Conservation (phyloP, 1,140 invertebrate species). For the Artemia franciscana region DNA sequence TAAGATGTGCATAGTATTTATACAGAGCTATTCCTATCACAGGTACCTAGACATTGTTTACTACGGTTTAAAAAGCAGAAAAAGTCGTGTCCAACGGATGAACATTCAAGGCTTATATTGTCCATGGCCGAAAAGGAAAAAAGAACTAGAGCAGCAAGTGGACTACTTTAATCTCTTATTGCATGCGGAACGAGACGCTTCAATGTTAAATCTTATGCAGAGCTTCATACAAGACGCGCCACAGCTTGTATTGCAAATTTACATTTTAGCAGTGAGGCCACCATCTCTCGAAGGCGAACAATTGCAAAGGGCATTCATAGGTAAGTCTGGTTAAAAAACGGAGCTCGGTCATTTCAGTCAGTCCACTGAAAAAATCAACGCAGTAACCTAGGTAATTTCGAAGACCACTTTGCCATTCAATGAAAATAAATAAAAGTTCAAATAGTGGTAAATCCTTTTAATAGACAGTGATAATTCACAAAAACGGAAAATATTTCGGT, state of each 20-base stretch:
- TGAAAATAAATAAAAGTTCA: too few species aligned
- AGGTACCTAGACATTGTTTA: conserved; percentile 10
- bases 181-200: conserved; percentile 12
- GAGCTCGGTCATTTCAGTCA: too few species aligned
- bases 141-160: conserved; percentile 6
- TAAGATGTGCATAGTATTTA: too few species aligned
- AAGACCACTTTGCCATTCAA: too few species aligned
- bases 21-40: too few species aligned
- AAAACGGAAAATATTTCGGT: too few species aligned
- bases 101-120: conserved; percentile 10
- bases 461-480: too few species aligned
- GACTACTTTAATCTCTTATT: conserved; percentile 11
- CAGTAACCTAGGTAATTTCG: too few species aligned
- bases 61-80: conserved; percentile 10
- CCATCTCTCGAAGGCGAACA: neutral
- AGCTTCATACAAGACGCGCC: conserved; percentile 24
- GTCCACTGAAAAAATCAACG: too few species aligned
- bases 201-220: conserved; percentile 23
- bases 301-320: too few species aligned
- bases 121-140: conserved; percentile 8
- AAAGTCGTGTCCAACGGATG: conserved; percentile 1
- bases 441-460: too few species aligned
- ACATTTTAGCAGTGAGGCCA: conserved; percentile 18
- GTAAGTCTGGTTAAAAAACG: too few species aligned
- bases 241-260: conserved; percentile 24